Conservation (phyloP, 2,113 vertebrate genomes). For the Malaclemys terrapin region DNA sequence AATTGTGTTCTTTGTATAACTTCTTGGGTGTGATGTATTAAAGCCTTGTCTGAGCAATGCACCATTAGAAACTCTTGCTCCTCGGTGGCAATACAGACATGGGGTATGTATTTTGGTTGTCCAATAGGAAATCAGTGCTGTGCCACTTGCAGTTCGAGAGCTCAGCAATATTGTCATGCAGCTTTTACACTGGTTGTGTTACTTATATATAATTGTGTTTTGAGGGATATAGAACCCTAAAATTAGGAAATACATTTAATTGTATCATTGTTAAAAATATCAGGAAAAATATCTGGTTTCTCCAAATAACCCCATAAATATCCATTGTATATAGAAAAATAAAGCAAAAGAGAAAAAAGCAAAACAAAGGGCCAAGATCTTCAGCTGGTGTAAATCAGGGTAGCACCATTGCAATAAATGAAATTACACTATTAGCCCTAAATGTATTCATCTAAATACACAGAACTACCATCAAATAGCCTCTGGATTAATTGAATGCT, state of each 20-base stretch:
- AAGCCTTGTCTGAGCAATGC: not conserved
- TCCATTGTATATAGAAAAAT: not conserved
- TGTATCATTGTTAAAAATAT: not conserved
- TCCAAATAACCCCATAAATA: not conserved
- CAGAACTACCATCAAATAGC: not conserved
- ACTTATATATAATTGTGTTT: not conserved
- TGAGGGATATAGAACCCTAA: not conserved
- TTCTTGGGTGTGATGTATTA: not conserved
- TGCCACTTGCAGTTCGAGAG: not conserved
- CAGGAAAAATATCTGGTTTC: not conserved
- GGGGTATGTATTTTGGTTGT: not conserved
- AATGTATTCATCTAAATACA: not conserved
- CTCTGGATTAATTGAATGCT: accelerated
- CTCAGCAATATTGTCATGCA: not conserved
- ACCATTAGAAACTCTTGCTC: not conserved
- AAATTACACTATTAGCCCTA: not conserved
- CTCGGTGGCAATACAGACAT: not conserved
- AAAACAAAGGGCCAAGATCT: not conserved
- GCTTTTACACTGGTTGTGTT: not conserved
- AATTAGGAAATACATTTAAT: not conserved
- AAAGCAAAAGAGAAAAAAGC: accelerated
- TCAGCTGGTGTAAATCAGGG: not conserved
- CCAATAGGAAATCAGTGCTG: not conserved
- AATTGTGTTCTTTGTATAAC: not conserved
- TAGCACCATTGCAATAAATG: not conserved